Conservation (phyloP, 2,113 vertebrate species). For the Casuarius casuarius region DNA sequence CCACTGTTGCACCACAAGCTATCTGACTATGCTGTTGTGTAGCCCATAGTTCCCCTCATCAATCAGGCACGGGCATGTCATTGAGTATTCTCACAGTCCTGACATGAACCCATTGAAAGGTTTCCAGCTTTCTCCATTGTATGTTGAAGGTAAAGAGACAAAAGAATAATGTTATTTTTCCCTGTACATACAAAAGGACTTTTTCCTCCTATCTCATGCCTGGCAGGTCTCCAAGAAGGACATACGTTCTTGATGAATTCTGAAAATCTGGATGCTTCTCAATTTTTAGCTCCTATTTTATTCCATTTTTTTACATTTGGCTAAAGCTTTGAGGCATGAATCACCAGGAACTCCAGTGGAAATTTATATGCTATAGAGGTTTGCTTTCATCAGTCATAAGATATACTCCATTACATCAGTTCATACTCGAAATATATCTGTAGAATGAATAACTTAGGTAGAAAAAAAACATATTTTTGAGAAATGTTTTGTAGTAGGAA, state of each 20-base stretch:
- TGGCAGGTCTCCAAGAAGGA: neutral
- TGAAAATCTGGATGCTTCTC: neutral
- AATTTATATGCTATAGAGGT: neutral
- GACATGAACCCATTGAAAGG: neutral
- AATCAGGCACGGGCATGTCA: rapidly evolving
- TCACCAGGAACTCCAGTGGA: neutral
- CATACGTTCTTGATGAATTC: neutral
- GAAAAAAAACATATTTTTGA: neutral
- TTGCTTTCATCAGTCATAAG: neutral
- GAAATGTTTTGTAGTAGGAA: neutral
- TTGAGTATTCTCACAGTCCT: neutral
- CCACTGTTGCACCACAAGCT: neutral
- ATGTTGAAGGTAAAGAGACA: neutral
- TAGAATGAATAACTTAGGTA: neutral
- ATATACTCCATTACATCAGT: neutral
- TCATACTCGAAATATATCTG: neutral
- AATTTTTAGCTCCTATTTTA: neutral
- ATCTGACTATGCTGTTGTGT: neutral
- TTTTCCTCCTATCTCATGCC: neutral
- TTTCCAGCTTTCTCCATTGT: neutral
- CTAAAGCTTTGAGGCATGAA: neutral
- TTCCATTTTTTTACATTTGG: neutral
- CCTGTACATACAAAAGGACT: neutral
- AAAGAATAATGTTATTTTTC: neutral
- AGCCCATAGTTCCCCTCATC: neutral